Percentiles rank a stretch among this genome's conserved stretches.
phyloP scores from a whole-genome alignment of 1,140 invertebrate species.

The Bombus sibiricus region DNA sequence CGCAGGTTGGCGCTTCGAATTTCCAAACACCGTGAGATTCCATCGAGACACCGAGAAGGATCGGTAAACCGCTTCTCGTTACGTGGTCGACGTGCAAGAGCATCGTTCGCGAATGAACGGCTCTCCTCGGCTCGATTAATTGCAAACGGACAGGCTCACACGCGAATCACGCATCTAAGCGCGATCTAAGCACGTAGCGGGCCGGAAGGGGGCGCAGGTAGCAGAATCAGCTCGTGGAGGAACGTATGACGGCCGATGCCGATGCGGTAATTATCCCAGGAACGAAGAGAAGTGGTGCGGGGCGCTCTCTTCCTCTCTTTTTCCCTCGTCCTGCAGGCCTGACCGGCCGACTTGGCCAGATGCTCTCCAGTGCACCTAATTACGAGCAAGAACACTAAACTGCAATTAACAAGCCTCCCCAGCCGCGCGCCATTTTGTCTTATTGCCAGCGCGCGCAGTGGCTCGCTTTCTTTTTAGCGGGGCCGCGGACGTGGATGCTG shows the following conservation, averaged over 20 bases:
- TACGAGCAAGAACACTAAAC: conserved; percentile 81
- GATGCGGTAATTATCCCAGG: conserved; percentile 77
- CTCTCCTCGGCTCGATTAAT: conserved; percentile 12
- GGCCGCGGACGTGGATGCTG: conserved; percentile 39
- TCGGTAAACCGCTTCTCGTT: neutral
- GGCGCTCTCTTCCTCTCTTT: neutral
- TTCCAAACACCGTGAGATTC: too few species aligned
- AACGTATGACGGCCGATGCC: conserved; percentile 75
- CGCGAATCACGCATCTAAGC: conserved; percentile 63
- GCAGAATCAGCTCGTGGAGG: conserved; percentile 50
- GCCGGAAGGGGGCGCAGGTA: conserved; percentile 21
- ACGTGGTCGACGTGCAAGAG: neutral
- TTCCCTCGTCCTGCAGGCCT: conserved; percentile 21
- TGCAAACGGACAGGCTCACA: conserved; percentile 35
- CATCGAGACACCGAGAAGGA: too few species aligned
- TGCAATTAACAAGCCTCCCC: conserved; percentile 79
- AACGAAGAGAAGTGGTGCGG: too few species aligned
- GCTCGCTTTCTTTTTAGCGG: conserved; percentile 52
- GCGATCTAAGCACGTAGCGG: conserved; percentile 31
- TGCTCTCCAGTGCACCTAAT: conserved; percentile 79
- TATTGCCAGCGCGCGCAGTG: conserved; percentile 61
- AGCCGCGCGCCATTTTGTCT: conserved; percentile 70
- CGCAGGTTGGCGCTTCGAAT: too few species aligned
- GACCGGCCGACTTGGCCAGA: conserved; percentile 67
- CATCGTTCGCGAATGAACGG: too few species aligned